These are phyloP conservation scores for Buceros bicornis DNA, from an alignment of 2,797 vertebrate species.

Conservation along the genomic window DNA sequence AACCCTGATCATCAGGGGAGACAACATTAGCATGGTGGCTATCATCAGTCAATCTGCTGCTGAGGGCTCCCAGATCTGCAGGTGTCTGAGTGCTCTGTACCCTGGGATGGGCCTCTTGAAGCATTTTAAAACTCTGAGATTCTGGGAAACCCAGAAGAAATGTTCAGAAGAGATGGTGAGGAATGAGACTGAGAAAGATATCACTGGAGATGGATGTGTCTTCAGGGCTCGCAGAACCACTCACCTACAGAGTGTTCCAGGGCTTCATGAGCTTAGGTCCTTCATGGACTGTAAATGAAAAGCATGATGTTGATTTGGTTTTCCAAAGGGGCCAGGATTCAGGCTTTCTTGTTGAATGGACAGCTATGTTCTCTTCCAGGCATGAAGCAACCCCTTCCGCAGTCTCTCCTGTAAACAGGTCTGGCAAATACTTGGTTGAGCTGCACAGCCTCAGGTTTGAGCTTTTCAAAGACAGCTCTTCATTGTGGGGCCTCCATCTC, in stretches of 20 bases:
- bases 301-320: not conserved
- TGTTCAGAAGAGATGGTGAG: not conserved
- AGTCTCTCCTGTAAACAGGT: not conserved
- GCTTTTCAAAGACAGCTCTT: not conserved
- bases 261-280: not conserved
- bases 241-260: not conserved
- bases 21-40: slow-evolving; percentile 14
- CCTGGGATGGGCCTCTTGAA: not conserved
- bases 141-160: not conserved
- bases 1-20: not conserved
- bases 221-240: not conserved
- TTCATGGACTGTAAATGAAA: not conserved
- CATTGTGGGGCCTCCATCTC: not conserved
- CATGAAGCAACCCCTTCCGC: not conserved
- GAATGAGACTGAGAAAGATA: not conserved
- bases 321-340: not conserved
- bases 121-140: not conserved
- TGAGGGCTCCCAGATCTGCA: not conserved
- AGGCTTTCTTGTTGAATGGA: not conserved
- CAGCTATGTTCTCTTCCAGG: not conserved
- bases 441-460: not conserved
- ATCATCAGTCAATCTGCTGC: slow-evolving; percentile 44
- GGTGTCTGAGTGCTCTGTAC: not conserved
- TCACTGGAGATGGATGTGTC: not conserved
- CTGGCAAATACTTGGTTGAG: not conserved